Evolutionary conservation across 2,888 invertebrate species (phyloP), one percentile per base, ranked within the genome.

Genomic region (Drosophila merina): DNA sequence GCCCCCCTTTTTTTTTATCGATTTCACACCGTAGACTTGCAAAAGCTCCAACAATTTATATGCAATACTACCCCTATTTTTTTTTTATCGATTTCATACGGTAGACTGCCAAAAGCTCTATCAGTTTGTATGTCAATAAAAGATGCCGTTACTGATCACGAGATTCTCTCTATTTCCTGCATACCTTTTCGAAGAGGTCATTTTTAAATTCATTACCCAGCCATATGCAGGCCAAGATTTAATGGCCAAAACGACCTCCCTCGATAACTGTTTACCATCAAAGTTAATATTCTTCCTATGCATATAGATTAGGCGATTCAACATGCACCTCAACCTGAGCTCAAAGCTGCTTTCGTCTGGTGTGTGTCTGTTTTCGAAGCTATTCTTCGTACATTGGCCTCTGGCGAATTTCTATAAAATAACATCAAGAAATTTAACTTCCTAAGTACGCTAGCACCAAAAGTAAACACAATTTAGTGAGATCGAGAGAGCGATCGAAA

Each of bases 161-260:
- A 20, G 20, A 20, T 20, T 20, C 20, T 20, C 54, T 47, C 25
- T 47, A 67, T 66, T 64, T 64, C 67, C 42, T 62, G 36, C 71
- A 20, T 59, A 59, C 70, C 66, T 56, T 57, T 47, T n/a, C n/a
- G 4, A 38, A 28, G 5, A 28, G 28, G 26, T 30, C 45, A 44
- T 55, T 54, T 42, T 31, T 33, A 31, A 30, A 45, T 50, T 40
- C 33, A 74, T 68, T 60, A 62, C 51, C 38, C 51, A 57, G 42
- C 81, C 77, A 86, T 75, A 69, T 86, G 84, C 81, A 75, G 50
- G 67, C 60, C 25, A 47, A 54, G 36, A 26, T 73, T 60, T 80
- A 72, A 72, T 54, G 48, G 64, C 63, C 56, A 72, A 75, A 73
- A 73, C 63, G 72, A 72, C 70, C 70, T 70, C 63, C 25, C 51